Evolutionary conservation across 1,140 invertebrate genomes (phyloP).

Genomic region (Telenomus remus): DNA sequence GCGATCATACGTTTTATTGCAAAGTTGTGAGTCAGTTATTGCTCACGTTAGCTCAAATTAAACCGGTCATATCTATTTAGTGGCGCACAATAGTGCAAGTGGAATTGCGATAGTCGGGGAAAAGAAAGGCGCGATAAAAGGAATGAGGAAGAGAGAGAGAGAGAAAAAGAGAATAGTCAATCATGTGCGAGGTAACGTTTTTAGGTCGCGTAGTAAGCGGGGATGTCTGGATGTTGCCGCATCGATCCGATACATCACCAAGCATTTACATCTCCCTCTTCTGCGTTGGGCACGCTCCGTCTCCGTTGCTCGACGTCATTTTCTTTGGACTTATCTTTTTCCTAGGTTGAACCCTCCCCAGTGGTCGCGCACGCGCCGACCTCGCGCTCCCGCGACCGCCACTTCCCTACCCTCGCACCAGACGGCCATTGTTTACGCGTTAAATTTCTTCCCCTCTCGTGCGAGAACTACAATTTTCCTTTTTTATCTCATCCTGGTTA

Average conservation of each 20-base stretch:
- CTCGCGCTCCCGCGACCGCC: slow-evolving; percentile 25
- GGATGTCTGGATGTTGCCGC: slow-evolving; percentile 74
- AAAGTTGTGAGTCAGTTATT: not conserved
- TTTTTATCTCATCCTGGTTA: slow-evolving; percentile 21
- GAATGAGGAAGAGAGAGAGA: not conserved
- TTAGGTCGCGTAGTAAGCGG: slow-evolving; percentile 74
- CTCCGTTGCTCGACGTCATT: slow-evolving; percentile 36
- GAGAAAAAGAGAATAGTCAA: slow-evolving; percentile 55
- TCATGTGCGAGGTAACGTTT: slow-evolving; percentile 69
- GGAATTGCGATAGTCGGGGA: slow-evolving; percentile 16
- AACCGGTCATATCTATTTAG: slow-evolving; percentile 28
- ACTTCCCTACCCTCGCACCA: slow-evolving; percentile 42
- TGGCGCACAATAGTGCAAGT: slow-evolving; percentile 28
- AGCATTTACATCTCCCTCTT: slow-evolving; percentile 73
- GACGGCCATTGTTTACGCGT: slow-evolving; percentile 70
- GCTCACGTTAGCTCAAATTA: slow-evolving; percentile 11
- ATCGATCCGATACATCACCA: slow-evolving; percentile 77
- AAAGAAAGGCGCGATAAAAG: slow-evolving; percentile 37
- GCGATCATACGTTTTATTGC: no score
- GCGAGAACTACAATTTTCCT: slow-evolving; percentile 38
- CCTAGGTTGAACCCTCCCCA: slow-evolving; percentile 53
- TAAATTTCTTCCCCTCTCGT: slow-evolving; percentile 65
- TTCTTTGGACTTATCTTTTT: slow-evolving; percentile 44
- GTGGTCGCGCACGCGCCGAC: slow-evolving; percentile 35
- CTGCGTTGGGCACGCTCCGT: slow-evolving; percentile 54